Evolutionary conservation across 2,797 vertebrate species (phyloP).

Genomic region (Stomatorhinus walkeri): DNA sequence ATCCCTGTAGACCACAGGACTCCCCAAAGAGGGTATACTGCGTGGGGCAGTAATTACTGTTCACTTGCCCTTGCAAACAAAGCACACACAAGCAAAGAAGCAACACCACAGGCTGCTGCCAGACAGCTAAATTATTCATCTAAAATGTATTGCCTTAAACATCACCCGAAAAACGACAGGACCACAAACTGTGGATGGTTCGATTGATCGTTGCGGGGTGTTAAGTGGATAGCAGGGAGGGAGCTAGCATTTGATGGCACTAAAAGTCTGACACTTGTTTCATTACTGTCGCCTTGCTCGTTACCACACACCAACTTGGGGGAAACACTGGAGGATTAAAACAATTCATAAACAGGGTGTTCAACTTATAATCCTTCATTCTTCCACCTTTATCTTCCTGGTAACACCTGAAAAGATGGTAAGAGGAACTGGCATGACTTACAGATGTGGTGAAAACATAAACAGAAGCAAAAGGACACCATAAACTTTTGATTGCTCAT

Average conservation of each 20-base stretch:
- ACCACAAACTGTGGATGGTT: constrained; percentile 31
- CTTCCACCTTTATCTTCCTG: neutral
- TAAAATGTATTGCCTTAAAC: constrained; percentile 44
- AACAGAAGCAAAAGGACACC: constrained; percentile 49
- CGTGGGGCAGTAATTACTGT: neutral
- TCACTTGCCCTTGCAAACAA: neutral
- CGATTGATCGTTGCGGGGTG: constrained; percentile 20
- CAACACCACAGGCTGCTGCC: constrained; percentile 42
- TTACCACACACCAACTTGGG: neutral
- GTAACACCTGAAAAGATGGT: neutral
- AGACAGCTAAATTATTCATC: constrained; percentile 56
- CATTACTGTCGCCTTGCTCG: neutral
- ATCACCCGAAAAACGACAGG: constrained; percentile 29
- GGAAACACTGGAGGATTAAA: neutral
- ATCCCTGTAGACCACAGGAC: neutral
- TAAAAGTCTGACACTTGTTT: neutral
- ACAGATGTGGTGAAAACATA: constrained; percentile 39
- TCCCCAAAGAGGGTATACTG: neutral
- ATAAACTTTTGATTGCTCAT: constrained; percentile 53
- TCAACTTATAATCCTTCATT: neutral
- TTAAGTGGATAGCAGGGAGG: neutral
- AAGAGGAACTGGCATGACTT: neutral
- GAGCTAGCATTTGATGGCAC: neutral
- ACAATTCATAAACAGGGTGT: neutral
- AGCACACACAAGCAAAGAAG: neutral